Evolutionary conservation across 1,140 invertebrate genomes (phyloP).

Genomic region (Heterodera carotae): DNA sequence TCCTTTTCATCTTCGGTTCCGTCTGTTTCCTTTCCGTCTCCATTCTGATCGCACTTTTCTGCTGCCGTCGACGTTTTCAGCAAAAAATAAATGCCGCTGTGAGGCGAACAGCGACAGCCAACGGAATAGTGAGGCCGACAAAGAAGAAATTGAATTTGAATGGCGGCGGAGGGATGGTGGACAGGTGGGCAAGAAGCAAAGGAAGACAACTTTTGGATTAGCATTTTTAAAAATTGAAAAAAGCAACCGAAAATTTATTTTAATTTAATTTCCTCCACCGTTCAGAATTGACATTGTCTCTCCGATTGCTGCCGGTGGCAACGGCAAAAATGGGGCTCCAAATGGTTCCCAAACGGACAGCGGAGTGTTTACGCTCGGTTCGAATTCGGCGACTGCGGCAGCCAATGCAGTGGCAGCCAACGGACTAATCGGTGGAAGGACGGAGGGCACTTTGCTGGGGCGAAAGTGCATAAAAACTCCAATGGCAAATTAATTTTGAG

Average conservation of each 20-base stretch:
- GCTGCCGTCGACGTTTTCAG: constrained; percentile 22
- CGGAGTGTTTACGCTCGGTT: constrained; percentile 47
- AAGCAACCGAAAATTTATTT: not conserved
- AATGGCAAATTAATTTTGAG: not conserved
- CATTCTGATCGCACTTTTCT: constrained; percentile 17
- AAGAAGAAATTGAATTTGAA: constrained; percentile 24
- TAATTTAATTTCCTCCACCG: not conserved
- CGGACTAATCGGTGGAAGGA: constrained; percentile 24
- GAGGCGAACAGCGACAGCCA: not conserved
- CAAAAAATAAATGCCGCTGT: constrained; percentile 10
- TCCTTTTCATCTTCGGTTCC: constrained; percentile 17
- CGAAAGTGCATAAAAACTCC: not conserved
- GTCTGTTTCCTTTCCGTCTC: not conserved
- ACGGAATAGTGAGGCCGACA: constrained; percentile 7
- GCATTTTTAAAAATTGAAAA: not conserved
- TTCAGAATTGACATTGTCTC: constrained; percentile 32
- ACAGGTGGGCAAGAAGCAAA: constrained; percentile 27
- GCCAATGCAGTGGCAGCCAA: constrained; percentile 30
- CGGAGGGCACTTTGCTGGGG: constrained; percentile 13
- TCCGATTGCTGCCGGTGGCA: constrained; percentile 16
- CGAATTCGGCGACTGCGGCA: constrained; percentile 26
- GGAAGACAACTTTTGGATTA: not conserved
- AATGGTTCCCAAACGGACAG: constrained; percentile 50
- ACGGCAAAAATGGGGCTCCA: constrained; percentile 42
- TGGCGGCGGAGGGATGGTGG: constrained; percentile 25